Base-by-base conservation (phyloP, 2,888 invertebrate genomes). In the Oeneis ivallda region DNA sequence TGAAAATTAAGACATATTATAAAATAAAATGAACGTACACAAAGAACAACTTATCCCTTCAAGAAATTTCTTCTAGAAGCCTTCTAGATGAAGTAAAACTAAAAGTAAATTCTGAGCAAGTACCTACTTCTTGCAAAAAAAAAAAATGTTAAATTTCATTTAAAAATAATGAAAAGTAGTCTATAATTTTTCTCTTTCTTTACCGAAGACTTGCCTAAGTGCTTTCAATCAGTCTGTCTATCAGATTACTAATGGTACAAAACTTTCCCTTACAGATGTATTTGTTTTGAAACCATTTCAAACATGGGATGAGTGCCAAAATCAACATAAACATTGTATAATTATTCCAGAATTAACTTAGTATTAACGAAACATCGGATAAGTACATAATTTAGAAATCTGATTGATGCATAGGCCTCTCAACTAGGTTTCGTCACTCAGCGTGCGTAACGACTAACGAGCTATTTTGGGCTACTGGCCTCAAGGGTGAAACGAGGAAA, bases 301-400 rank as follows among this genome's bases (percentile, higher is more conserved):
- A 56, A 64, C 58, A 66, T 66, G 66, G 67, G 65, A 65, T 47
- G 59, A 49, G 56, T 65, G 72, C 72, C 72, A 72, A 72, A 37
- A 67, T 57, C 56, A 72, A 71, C 47, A 47, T 47, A 47, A 57
- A 65, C 3, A 61, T 39, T 54, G 49, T 66, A 19, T 61, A 54
- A 66, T 65, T 49, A 69, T 56, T 64, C 26, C 65, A 50, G 54
- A 70, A 62, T 62, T 54, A 41, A 56, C 41, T 26, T 5, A 26
- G 26, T 4, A 26, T 26, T 63, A 56, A 41, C 11, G 5, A 26
- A 19, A 41, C 39, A 56, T 41, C 17, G 9, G 3, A 39, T 41
- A 41, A 56, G 13, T 39, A 54, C 13, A 32, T 41, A 41, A 41
- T 41, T 41, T 13, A 13, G 41, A 41, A 41, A 32, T 49, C 10